These are phyloP conservation scores for Diploptera punctata DNA, from an alignment of 2,888 invertebrate genomes.

Conservation along the genomic window DNA sequence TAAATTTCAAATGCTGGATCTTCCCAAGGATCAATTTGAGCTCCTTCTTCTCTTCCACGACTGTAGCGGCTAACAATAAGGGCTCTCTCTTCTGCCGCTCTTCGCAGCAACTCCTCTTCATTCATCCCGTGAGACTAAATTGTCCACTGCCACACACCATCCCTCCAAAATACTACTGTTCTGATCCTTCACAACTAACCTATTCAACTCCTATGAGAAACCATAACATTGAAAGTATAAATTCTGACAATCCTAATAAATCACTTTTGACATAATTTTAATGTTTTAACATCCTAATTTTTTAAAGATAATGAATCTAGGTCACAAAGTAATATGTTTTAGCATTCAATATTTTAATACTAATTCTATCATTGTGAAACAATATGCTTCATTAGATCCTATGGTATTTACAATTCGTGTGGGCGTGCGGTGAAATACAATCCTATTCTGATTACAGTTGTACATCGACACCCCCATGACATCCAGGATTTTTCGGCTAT, in stretches of 20 bases:
- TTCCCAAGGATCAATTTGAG: conserved; percentile 96
- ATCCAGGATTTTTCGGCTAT: too few species aligned
- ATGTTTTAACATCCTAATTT: too few species aligned
- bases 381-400: too few species aligned
- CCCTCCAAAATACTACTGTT: conserved; percentile 30
- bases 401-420: too few species aligned
- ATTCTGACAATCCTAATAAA: neutral
- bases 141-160: conserved; percentile 40
- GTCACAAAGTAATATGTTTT: too few species aligned
- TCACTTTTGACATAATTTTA: too few species aligned
- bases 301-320: too few species aligned
- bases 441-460: too few species aligned
- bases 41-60: conserved; percentile 85
- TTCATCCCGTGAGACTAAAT: conserved; percentile 53
- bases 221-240: neutral
- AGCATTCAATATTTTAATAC: too few species aligned
- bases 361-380: too few species aligned
- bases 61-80: conserved; percentile 92
- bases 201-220: neutral
- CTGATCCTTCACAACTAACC: neutral
- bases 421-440: too few species aligned
- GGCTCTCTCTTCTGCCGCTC: conserved; percentile 91
- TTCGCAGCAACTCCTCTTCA: conserved; percentile 84
- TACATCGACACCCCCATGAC: too few species aligned
- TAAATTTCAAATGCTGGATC: conserved; percentile 95